A percentile compares a stretch with the other conserved stretches of the same genome.
These are phyloP conservation scores for Lasioglossum calceatum DNA, from an alignment of 2,888 invertebrate genomes.

Conservation along the genomic window DNA sequence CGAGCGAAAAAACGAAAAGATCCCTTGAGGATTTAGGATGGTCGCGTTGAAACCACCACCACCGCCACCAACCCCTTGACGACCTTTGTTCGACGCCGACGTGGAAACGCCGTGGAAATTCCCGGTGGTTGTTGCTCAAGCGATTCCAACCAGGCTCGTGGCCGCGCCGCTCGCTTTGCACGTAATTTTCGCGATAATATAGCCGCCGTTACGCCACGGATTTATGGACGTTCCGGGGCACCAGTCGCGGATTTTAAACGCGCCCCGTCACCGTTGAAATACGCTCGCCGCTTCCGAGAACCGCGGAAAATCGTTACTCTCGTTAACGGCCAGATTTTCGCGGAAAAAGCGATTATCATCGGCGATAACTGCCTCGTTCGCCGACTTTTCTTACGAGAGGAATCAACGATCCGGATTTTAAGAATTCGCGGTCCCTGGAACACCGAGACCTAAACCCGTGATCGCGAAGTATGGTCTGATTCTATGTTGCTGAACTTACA, in stretches of 20 bases:
- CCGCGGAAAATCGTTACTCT: slow-evolving; percentile 27
- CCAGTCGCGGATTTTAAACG: slow-evolving; percentile 35
- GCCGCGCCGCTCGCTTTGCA: slow-evolving; percentile 18
- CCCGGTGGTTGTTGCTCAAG: slow-evolving; percentile 21
- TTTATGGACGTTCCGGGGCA: slow-evolving; percentile 17
- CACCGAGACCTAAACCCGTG: not conserved
- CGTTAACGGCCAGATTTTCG: slow-evolving; percentile 5
- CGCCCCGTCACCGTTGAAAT: slow-evolving; percentile 1
- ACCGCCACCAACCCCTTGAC: not conserved
- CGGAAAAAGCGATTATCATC: not conserved
- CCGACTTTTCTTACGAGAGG: not conserved
- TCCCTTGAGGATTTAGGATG: slow-evolving; percentile 48
- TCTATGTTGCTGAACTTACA: not conserved
- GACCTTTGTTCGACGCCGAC: not conserved
- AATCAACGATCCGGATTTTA: not conserved
- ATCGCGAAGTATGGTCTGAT: not conserved
- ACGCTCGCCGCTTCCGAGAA: slow-evolving; percentile 15
- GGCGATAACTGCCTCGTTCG: not conserved
- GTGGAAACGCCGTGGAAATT: not conserved
- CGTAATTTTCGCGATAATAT: slow-evolving; percentile 45
- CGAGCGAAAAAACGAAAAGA: slow-evolving; percentile 45
- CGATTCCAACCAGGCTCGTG: slow-evolving; percentile 8
- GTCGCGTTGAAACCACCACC: slow-evolving; percentile 1
- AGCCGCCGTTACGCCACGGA: slow-evolving; percentile 29
- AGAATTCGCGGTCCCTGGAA: not conserved